Base-by-base conservation (phyloP, 37 sponge, comb jelly and placozoan genomes). In the Hormiphora californensis region DNA sequence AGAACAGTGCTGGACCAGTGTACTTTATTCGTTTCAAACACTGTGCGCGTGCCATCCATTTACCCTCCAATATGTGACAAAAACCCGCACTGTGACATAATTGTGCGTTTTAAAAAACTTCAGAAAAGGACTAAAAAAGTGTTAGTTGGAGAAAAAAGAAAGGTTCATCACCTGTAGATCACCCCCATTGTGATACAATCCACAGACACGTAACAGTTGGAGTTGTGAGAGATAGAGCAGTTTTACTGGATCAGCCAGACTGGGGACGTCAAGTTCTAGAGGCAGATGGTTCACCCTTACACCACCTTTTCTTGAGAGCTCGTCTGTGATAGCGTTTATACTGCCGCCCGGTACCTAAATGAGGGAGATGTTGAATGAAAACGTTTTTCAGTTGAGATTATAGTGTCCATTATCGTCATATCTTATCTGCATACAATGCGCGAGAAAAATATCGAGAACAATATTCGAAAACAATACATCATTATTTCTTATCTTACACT, bases 101-200 rank as follows among this genome's bases (percentile, higher is more conserved):
- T n/a, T n/a, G n/a, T n/a, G n/a, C n/a, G n/a, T n/a, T n/a, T n/a
- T n/a, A n/a, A n/a, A n/a, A n/a, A n/a, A n/a, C n/a, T n/a, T n/a
- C n/a, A n/a, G n/a, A n/a, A n/a, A n/a, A n/a, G n/a, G n/a, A n/a
- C n/a, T n/a, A n/a, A n/a, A n/a, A n/a, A n/a, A n/a, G n/a, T n/a
- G n/a, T n/a, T n/a, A n/a, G n/a, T n/a, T n/a, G n/a, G n/a, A n/a
- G n/a, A n/a, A n/a, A n/a, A n/a, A n/a, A n/a, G n/a, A n/a, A n/a
- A n/a, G n/a, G n/a, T n/a, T n/a, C n/a, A n/a, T 57, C 35, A 65
- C 67, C 67, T 31, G 67, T 7, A 65, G 4, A 65, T 65, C 67
- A 19, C 67, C 67, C 8, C 67, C 67, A 65, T 65, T 65, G 67
- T 65, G 67, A 34, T 33, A 65, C 36, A 65, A 19, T 19, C 67